A percentile compares a stretch with the other conserved stretches of the same genome.
Evolutionary conservation across 2,888 invertebrate species (phyloP).

Genomic region (Ophion obscuratus): DNA sequence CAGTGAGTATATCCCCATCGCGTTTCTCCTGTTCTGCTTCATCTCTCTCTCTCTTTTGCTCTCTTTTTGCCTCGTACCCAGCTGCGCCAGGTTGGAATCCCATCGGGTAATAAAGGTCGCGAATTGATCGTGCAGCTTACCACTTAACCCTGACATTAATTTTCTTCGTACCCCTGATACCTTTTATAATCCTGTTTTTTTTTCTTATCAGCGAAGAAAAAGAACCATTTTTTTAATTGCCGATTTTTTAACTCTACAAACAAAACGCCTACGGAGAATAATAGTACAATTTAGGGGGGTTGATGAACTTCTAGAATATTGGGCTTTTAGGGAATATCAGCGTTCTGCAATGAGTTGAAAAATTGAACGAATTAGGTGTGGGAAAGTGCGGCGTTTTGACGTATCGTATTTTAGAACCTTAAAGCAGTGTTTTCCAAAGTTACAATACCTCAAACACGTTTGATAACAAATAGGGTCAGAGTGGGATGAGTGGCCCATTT

Average conservation of each 20-base stretch:
- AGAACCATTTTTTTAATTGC: conserved; percentile 25
- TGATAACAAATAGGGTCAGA: too few species aligned
- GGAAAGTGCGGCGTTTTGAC: too few species aligned
- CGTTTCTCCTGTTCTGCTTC: conserved; percentile 50
- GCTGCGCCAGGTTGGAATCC: conserved; percentile 41
- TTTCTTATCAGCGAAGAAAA: neutral
- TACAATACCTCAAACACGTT: too few species aligned
- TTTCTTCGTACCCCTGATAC: conserved; percentile 8
- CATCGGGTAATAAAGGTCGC: conserved; percentile 52
- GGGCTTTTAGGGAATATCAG: too few species aligned
- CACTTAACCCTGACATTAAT: conserved; percentile 52
- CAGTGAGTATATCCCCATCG: neutral
- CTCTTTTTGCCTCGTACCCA: neutral
- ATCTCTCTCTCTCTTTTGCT: conserved; percentile 31
- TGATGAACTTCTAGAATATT: neutral
- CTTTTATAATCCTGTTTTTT: conserved; percentile 12
- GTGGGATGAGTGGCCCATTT: too few species aligned
- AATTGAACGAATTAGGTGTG: too few species aligned
- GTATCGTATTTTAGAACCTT: too few species aligned
- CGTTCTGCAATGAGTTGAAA: too few species aligned
- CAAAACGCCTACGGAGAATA: neutral
- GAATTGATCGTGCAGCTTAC: conserved; percentile 56
- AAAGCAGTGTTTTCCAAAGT: too few species aligned
- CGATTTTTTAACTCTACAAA: neutral
- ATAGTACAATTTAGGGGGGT: neutral